Conservation (phyloP, 2,797 vertebrate species). For the Hypotaenidia okinawae region DNA sequence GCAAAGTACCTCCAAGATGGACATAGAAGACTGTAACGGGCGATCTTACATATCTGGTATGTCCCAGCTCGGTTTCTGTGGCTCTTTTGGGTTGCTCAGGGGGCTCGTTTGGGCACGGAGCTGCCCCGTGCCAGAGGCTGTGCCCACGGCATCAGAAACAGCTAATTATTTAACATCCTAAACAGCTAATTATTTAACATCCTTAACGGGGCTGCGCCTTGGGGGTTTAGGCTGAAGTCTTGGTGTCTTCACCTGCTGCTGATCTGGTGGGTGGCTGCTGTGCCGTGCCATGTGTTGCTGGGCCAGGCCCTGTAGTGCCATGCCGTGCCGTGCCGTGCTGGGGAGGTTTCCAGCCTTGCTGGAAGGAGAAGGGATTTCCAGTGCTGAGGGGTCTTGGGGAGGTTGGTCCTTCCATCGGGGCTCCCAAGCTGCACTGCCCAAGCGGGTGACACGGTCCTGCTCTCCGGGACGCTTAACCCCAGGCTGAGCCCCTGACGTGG, state of each 20-base stretch:
- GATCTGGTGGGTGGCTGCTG: not conserved
- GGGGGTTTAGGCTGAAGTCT: not conserved
- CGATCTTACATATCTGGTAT: constrained; percentile 90
- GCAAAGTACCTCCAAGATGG: constrained; percentile 89
- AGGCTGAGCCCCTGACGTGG: not conserved
- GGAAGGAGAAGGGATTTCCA: not conserved
- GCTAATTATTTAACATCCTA: too few relatives aligned
- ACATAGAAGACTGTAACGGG: constrained; percentile 94
- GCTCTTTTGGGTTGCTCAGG: too few relatives aligned
- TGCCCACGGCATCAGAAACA: too few relatives aligned
- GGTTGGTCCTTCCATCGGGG: fast-evolving
- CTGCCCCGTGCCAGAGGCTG: too few relatives aligned
- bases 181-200: not conserved
- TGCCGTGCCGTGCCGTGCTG: too few relatives aligned
- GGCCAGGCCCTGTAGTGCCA: too few relatives aligned
- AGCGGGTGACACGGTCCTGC: fast-evolving
- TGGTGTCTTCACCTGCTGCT: not conserved
- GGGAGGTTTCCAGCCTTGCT: too few relatives aligned
- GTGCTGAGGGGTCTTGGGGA: fast-evolving
- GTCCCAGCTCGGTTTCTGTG: not conserved
- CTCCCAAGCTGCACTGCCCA: fast-evolving
- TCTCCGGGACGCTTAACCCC: not conserved
- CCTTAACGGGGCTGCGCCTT: not conserved
- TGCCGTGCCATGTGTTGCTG: too few relatives aligned
- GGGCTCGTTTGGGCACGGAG: too few relatives aligned